Percentiles rank a stretch among this genome's conserved stretches.
Conservation (phyloP, 2,113 vertebrate species). For the Trogon melanurus region DNA sequence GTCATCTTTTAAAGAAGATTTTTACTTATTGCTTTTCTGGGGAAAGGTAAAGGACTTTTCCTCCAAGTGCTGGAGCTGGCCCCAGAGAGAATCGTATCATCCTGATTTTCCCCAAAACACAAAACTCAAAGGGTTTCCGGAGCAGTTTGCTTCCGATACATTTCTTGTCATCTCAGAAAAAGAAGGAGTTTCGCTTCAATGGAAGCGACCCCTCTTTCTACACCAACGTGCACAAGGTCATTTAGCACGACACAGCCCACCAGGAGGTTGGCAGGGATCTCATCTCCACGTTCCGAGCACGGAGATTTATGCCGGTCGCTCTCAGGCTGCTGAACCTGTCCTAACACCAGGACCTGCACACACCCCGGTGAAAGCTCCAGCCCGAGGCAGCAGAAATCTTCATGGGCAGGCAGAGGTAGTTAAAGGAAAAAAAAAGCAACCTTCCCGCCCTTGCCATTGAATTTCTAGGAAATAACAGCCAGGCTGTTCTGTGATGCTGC, state of each 20-base stretch:
- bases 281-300: neutral
- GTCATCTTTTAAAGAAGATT: neutral
- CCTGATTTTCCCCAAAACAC: neutral
- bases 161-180: neutral
- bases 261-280: neutral
- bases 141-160: neutral
- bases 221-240: neutral
- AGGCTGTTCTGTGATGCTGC: neutral
- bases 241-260: fast-evolving
- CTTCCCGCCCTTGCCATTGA: neutral
- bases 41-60: neutral
- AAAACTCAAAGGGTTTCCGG: neutral
- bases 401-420: neutral
- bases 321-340: neutral
- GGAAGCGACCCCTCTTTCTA: neutral
- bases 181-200: neutral
- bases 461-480: neutral
- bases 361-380: neutral
- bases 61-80: neutral
- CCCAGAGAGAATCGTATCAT: neutral
- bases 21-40: neutral
- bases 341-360: fast-evolving
- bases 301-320: neutral
- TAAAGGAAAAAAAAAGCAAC: neutral
- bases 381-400: neutral